phyloP scores from a whole-genome alignment of 2,888 invertebrate genomes.

The Morinoia aosen region DNA sequence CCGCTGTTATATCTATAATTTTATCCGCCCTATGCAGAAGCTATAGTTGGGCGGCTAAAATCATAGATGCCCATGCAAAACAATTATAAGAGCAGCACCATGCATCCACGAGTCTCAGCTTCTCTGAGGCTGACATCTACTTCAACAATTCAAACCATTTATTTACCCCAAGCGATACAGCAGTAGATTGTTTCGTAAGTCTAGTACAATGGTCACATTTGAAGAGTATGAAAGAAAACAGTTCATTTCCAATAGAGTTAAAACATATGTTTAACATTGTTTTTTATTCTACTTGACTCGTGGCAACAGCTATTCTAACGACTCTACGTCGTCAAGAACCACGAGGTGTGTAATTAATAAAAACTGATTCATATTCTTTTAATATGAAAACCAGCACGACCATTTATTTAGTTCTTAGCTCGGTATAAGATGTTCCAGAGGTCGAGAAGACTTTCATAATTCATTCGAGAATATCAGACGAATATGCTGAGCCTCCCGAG shows the following conservation, averaged over 20 bases:
- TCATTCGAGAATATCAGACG: neutral
- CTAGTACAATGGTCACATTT: no score
- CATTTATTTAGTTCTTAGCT: neutral
- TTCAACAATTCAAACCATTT: no score
- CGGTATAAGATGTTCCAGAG: neutral
- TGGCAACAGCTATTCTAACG: neutral
- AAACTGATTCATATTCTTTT: neutral
- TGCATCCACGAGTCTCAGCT: neutral
- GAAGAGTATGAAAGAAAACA: no score
- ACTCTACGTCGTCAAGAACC: neutral
- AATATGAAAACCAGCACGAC: neutral
- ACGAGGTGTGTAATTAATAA: neutral
- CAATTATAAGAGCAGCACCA: no score
- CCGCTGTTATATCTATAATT: neutral
- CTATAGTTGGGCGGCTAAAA: no score
- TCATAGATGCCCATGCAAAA: no score
- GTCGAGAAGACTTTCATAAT: neutral
- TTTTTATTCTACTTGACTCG: neutral
- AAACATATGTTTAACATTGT: neutral
- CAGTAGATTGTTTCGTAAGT: no score
- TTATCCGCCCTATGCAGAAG: no score
- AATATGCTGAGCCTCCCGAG: neutral
- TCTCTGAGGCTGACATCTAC: neutral
- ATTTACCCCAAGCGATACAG: no score
- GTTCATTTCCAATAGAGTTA: no score